A percentile compares a stretch with the other conserved stretches of the same genome.
Evolutionary conservation across 92 coral and sea anemone genomes (phyloP).

Genomic region (Porites cylindrica): DNA sequence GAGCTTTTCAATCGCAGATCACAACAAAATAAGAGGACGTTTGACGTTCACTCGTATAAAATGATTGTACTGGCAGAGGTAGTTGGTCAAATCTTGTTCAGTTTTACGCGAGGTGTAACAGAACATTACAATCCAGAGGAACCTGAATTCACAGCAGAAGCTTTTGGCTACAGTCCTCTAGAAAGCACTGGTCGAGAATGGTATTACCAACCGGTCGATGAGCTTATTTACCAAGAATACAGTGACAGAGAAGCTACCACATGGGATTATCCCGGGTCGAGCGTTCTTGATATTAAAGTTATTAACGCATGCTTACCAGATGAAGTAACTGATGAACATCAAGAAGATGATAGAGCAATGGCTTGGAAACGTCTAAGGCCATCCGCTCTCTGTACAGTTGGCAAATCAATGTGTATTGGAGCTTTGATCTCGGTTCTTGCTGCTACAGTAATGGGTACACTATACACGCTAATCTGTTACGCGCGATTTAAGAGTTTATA

Average conservation of each 20-base stretch:
- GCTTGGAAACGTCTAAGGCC: slow-evolving; percentile 17
- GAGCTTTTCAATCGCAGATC: too few relatives aligned
- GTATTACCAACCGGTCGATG: slow-evolving; percentile 10
- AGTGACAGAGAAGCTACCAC: not conserved
- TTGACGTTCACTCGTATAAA: not conserved
- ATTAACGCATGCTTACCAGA: not conserved
- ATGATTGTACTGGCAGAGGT: not conserved
- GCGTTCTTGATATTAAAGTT: too few relatives aligned
- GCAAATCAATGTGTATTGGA: slow-evolving; percentile 32
- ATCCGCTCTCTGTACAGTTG: not conserved
- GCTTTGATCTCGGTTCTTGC: slow-evolving; percentile 20
- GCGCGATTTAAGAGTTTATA: not conserved
- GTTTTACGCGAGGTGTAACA: not conserved
- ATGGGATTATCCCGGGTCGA: not conserved
- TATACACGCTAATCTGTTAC: not conserved
- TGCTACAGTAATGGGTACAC: not conserved
- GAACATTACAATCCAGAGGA: not conserved
- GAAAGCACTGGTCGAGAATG: slow-evolving; percentile 39
- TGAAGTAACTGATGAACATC: not conserved
- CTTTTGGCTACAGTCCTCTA: slow-evolving; percentile 18
- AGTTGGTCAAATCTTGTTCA: not conserved
- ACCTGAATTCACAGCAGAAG: slow-evolving; percentile 8
- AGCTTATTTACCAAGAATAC: slow-evolving; percentile 5
- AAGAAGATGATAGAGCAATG: slow-evolving; percentile 4
- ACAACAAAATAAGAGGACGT: too few relatives aligned